Evolutionary conservation across 2,113 vertebrate species (phyloP).

Genomic region (Pipra filicauda): DNA sequence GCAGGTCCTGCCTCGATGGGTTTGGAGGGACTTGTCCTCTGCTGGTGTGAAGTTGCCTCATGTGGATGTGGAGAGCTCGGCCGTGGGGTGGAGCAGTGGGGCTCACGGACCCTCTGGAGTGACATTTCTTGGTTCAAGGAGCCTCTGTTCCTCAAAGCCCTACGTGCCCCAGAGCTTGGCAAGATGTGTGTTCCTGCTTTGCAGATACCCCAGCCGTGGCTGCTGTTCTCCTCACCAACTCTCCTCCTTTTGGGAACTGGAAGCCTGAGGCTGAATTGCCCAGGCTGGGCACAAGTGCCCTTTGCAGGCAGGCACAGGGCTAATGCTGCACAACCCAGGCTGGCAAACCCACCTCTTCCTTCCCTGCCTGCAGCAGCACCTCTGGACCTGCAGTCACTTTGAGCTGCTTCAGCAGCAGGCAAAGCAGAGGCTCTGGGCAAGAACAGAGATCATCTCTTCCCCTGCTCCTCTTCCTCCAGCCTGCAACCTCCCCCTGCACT

Average conservation of each 20-base stretch:
- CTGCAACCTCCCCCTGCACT: not conserved
- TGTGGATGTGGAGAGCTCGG: fast-evolving
- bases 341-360: not conserved
- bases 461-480: not conserved
- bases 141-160: not conserved
- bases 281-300: not conserved
- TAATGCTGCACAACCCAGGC: fast-evolving
- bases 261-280: not conserved
- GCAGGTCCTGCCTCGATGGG: fast-evolving
- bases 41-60: not conserved
- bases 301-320: not conserved
- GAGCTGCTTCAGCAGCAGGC: not conserved
- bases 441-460: not conserved
- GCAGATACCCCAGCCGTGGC: not conserved
- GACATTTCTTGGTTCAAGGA: fast-evolving
- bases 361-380: not conserved
- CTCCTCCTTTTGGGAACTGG: not conserved
- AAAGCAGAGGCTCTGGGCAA: not conserved
- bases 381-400: not conserved
- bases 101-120: not conserved
- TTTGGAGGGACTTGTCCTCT: fast-evolving
- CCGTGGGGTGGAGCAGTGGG: fast-evolving
- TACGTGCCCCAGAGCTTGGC: fast-evolving
- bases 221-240: not conserved
- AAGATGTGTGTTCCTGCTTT: fast-evolving